Base-by-base conservation (phyloP, 2,113 vertebrate species). In the Leptocoma aspasia region DNA sequence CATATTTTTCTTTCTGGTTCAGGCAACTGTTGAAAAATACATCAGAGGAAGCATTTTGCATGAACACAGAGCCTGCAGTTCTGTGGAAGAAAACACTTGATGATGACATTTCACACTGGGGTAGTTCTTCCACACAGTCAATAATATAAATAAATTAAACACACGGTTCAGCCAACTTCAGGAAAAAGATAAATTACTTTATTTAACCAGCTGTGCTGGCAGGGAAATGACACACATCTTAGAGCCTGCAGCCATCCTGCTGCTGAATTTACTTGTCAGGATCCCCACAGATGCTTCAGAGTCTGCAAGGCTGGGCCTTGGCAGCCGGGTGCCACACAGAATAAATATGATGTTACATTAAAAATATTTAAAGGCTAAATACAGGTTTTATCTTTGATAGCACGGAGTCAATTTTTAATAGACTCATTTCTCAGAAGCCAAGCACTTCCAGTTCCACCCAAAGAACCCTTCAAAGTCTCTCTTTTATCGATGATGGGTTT, bases 61-160 rank as follows among this genome's bases (percentile, higher is more conserved):
- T 78, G 85, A 61, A 11, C 37, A 44, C 41, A 45, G 73, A 89
- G 81, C 59, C 84, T 49, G 59, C 20, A 21, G 61, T n/a, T 77
- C 77, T 44, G n/a, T 44, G 81, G 45, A 65, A 50, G 81, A 49
- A 61, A 93, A 89, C 84, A 21, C 73, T 66, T 14, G 37, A 59
- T 1, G 56, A 47, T 71, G 85, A 76, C 91, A 84, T 79, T 94
- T 94, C 6, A 0, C 92, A 88, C 61, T 56, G 9, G 78, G 78
- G 70, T 50, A 44, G 39, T 31, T 63, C 44, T 84, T 92, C 56
- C 75, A 75, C 72, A 44, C 60, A 85, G 70, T 60, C 91, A 84
- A 76, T 92, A 95, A 68, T 42, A 92, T 59, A 84, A 93, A 95
- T 95, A 94, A 95, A 94, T 94, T 85, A 92, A 93, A 71, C 47